Evolutionary conservation across 2,797 vertebrate genomes (phyloP), one percentile per base, ranked within the genome.

Genomic region (Ctenochaetus hawaiiensis): DNA sequence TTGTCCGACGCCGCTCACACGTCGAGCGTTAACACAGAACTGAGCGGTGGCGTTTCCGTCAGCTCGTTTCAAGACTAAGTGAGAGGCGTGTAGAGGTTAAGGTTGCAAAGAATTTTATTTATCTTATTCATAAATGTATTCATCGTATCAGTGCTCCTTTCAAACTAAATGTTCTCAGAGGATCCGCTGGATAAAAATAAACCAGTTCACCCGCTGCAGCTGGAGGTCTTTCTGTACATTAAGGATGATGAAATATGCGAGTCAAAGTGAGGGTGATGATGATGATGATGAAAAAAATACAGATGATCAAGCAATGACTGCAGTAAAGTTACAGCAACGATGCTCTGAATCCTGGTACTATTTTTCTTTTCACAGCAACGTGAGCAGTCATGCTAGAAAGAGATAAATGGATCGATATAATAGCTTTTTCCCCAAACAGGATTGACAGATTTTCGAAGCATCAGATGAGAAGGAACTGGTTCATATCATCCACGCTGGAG

Each of bases 61-160:
- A 57, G 39, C 49, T 37, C 60, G 71, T 59, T 72, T 72, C 26
- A 51, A 58, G 53, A 11, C 39, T 48, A 17, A 63, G 3, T 49
- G 68, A 72, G 72, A 76, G 75, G 56, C 51, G 9, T 20, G 43
- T 45, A 48, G 41, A 67, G 59, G 48, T 69, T 80, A 43, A 73
- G 44, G 74, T 71, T 72, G 57, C 49, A 48, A 26, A 23, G 16
- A 51, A 54, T 59, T 30, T 5, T 30, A 2, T 39, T 8, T 39
- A 39, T n/a, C 47, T n/a, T 39, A 56, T 58, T 57, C 37, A 57
- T 51, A 59, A 66, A 79, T 62, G 72, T 52, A 54, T 66, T 54
- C 7, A 72, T 83, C 67, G 74, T 64, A 88, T 78, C 72, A 48
- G 66, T 16, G 65, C 57, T 81, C 20, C 2, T 74, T 73, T 79